A percentile compares a stretch with the other conserved stretches of the same genome.
Conservation (phyloP, 1,140 invertebrate species). For the Drosophila auraria region DNA sequence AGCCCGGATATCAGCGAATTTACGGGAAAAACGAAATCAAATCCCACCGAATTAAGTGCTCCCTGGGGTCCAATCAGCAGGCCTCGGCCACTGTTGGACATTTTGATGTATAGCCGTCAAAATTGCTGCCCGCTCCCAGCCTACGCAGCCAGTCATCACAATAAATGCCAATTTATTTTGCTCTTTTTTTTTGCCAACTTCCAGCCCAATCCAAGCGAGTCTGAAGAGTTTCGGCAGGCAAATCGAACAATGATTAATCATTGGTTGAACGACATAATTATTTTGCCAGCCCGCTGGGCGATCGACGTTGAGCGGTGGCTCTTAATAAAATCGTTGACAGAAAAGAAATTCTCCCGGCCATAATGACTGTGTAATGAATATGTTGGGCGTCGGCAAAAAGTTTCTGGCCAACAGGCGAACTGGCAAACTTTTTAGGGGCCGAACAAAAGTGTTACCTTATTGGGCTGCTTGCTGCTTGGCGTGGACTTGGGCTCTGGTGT, state of each 20-base stretch:
- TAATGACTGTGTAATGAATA: constrained; percentile 80
- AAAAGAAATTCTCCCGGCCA: constrained; percentile 29
- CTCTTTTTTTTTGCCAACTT: constrained; percentile 27
- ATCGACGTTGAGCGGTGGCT: constrained; percentile 27
- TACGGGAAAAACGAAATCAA: constrained; percentile 26
- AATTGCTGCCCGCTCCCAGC: constrained; percentile 7
- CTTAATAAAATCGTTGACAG: constrained; percentile 63
- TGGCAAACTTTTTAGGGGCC: constrained; percentile 32
- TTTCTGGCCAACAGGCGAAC: constrained; percentile 2
- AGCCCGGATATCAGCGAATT: constrained; percentile 11
- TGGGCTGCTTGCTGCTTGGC: constrained; percentile 44
- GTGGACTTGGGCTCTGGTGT: constrained; percentile 50
- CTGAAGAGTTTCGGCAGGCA: constrained; percentile 26
- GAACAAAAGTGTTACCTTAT: constrained; percentile 78
- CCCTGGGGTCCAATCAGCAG: constrained; percentile 55
- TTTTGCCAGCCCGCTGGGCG: constrained; percentile 37
- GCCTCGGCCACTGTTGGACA: constrained; percentile 50
- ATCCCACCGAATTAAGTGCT: constrained; percentile 55
- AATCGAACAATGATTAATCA: constrained; percentile 75
- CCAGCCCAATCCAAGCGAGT: constrained; percentile 4
- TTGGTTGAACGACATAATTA: constrained; percentile 69
- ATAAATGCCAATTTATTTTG: constrained; percentile 74
- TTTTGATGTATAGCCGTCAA: constrained; percentile 55
- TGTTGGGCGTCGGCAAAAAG: constrained; percentile 52
- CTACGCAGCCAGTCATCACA: constrained; percentile 48